Evolutionary conservation across 2,888 invertebrate species (phyloP).

Genomic region (Drosophila tripunctata): DNA sequence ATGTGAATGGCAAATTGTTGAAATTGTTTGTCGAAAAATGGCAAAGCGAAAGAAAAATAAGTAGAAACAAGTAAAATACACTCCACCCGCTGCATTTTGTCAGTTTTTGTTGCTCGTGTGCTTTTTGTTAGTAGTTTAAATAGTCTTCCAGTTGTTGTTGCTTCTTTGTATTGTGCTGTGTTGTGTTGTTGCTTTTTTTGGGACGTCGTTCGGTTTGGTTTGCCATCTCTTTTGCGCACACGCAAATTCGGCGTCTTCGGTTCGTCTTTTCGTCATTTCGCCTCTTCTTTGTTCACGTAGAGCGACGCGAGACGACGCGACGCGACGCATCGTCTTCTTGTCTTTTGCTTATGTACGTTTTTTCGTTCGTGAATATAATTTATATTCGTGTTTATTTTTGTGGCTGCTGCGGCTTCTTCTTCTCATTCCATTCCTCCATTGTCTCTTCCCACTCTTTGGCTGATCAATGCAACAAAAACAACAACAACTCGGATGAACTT

Average conservation of each 20-base stretch:
- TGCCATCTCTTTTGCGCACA: conserved; percentile 70
- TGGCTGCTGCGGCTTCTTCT: conserved; percentile 44
- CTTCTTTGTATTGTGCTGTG: conserved; percentile 39
- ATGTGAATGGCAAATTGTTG: conserved; percentile 57
- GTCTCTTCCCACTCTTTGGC: conserved; percentile 30
- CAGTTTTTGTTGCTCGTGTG: not conserved
- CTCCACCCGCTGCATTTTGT: conserved; percentile 64
- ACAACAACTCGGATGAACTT: conserved; percentile 19
- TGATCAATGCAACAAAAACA: conserved; percentile 36
- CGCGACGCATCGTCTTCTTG: conserved; percentile 52
- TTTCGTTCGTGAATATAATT: conserved; percentile 74
- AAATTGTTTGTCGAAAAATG: conserved; percentile 53
- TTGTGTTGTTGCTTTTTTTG: conserved; percentile 44
- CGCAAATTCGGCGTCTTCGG: conserved; percentile 44
- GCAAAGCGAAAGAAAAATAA: conserved; percentile 43
- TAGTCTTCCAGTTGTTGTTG: conserved; percentile 35
- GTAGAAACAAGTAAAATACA: conserved; percentile 5
- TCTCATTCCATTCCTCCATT: conserved; percentile 22
- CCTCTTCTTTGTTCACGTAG: conserved; percentile 66
- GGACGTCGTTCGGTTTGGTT: conserved; percentile 51
- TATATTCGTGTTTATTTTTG: conserved; percentile 67
- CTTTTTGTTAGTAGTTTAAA: conserved; percentile 20
- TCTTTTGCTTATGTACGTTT: conserved; percentile 58
- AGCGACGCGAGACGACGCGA: conserved; percentile 11
- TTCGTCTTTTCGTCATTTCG: conserved; percentile 47